Percentiles rank a stretch among this genome's conserved stretches.
phyloP scores from a whole-genome alignment of 2,113 vertebrate species.

The Actenoides hombroni region DNA sequence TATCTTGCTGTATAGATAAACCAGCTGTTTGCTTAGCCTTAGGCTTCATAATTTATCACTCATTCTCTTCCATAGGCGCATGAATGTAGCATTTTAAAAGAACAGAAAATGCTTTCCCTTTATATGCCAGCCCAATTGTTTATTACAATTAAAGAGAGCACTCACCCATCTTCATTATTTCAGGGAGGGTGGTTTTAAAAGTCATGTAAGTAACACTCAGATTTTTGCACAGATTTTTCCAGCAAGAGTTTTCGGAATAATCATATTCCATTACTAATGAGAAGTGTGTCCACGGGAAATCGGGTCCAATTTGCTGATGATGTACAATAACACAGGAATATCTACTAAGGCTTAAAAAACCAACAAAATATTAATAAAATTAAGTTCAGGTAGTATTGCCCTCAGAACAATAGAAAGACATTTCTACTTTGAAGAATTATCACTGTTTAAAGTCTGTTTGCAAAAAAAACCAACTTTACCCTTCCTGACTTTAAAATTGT shows the following conservation, averaged over 20 bases:
- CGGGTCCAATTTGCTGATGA: conserved; percentile 81
- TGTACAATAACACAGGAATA: conserved; percentile 79
- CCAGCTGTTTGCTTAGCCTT: background rate
- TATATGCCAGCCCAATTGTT: background rate
- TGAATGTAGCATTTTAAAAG: background rate
- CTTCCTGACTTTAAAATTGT: background rate
- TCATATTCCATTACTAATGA: conserved; percentile 88
- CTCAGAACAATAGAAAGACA: background rate
- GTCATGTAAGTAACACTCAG: conserved; percentile 76
- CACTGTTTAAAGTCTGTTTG: background rate
- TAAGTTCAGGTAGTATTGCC: background rate
- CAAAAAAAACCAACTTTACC: background rate
- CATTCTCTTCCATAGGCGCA: background rate
- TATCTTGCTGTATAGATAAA: background rate
- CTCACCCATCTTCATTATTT: conserved; percentile 67
- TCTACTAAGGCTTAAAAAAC: conserved; percentile 69
- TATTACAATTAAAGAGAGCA: background rate
- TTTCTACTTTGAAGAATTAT: background rate
- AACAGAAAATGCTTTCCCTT: background rate
- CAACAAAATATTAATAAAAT: background rate
- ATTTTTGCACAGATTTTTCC: conserved; percentile 80
- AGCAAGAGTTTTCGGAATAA: conserved; percentile 79
- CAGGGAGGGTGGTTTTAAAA: conserved; percentile 77
- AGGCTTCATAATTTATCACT: background rate
- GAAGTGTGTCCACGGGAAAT: conserved; percentile 90